These are phyloP conservation scores for Periophthalmus modestus DNA, from an alignment of 2,113 vertebrate genomes.

Conservation along the genomic window DNA sequence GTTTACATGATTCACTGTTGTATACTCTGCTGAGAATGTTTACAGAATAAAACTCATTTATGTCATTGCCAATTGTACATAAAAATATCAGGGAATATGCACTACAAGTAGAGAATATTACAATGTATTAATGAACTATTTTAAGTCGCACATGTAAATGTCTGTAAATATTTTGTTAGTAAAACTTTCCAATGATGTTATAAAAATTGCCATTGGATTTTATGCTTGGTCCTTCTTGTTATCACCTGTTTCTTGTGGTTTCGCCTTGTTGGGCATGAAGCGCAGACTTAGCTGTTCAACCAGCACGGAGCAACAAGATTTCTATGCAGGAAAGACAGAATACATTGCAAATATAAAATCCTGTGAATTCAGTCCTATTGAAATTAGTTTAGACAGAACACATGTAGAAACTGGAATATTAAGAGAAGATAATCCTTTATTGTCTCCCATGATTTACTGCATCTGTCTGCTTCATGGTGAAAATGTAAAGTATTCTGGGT, in stretches of 20 bases:
- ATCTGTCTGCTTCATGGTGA: too few species aligned
- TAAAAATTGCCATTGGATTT: background rate
- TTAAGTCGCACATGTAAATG: constrained; percentile 15
- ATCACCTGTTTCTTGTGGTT: constrained; percentile 73
- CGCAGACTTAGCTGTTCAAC: constrained; percentile 84
- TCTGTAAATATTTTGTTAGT: constrained; percentile 15
- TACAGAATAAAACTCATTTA: constrained; percentile 38
- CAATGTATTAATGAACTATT: constrained; percentile 21
- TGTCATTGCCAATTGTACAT: constrained; percentile 60
- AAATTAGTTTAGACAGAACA: background rate
- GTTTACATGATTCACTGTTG: constrained; percentile 30
- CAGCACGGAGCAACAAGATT: constrained; percentile 83
- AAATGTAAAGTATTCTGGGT: too few species aligned
- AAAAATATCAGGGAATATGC: constrained; percentile 1
- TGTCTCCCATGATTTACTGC: too few species aligned
- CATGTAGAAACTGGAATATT: background rate
- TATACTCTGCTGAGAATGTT: constrained; percentile 32
- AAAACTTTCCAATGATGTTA: background rate
- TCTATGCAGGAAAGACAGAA: constrained; percentile 69
- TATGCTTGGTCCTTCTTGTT: constrained; percentile 75
- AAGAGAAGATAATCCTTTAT: too few species aligned
- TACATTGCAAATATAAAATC: background rate
- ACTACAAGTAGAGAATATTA: constrained; percentile 2
- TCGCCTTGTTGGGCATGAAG: constrained; percentile 66
- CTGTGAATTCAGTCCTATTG: background rate